Evolutionary conservation across 2,888 invertebrate genomes (phyloP), one percentile per base, ranked within the genome.

Genomic region (Drosophila picticornis): DNA sequence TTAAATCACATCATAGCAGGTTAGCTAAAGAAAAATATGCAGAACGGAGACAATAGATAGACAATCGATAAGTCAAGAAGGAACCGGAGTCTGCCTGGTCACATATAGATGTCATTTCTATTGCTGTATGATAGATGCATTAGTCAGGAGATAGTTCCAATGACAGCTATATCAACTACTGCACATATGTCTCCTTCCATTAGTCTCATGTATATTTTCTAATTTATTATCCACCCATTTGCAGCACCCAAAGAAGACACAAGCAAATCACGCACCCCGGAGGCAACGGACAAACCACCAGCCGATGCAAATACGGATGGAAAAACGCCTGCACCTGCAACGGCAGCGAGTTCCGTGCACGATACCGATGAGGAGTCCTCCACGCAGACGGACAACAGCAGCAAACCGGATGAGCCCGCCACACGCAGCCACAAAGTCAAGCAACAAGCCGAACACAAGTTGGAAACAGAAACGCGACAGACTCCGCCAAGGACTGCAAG

Each of bases 281-380:
- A 57, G 34, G 71, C 72, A 4, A 10, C 50, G 0, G 70, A 60
- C 2, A 84, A 86, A 13, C n/a, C 40, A 4, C 10, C 32, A 53
- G 9, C 36, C 13, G 80, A 62, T 5, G 0, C 43, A n/a, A 56
- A 10, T 0, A 6, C 29, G 10, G 76, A 75, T 25, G 10, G n/a
- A 11, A 80, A 79, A 52, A 34, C 68, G 0, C 51, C 56, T 0
- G 52, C 38, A 4, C 64, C 82, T 46, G 22, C 46, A 0, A 75
- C 87, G 11, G 64, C 13, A 1, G 69, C 72, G 6, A 81, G 79
- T 22, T 81, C 83, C 2, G 82, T 84, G 29, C 87, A 80, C 1
- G 92, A 92, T 25, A 91, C 91, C 0, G 92, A 91, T 46, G 91
- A 92, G 56, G 91, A 90, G 29, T 72, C 76, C 4, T 90, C 91